phyloP scores from a whole-genome alignment of 1,140 invertebrate species.

The Arion vulgaris region DNA sequence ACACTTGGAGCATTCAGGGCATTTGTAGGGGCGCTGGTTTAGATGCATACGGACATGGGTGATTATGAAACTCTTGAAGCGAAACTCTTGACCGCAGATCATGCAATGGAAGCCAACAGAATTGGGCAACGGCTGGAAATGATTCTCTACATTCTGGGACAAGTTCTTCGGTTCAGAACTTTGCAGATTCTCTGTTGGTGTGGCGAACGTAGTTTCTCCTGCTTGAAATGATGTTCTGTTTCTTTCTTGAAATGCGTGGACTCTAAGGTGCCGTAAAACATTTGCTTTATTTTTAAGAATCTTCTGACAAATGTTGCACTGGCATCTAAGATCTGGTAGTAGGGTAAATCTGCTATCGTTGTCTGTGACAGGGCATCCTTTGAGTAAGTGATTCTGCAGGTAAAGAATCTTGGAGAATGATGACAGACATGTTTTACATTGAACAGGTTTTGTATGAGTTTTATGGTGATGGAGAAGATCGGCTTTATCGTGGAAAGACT shows the following conservation, averaged over 20 bases:
- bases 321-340: constrained; percentile 17
- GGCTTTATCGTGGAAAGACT: constrained; percentile 24
- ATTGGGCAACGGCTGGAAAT: constrained; percentile 20
- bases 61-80: constrained; percentile 35
- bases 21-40: constrained; percentile 28
- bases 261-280: constrained; percentile 21
- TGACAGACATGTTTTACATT: constrained; percentile 16
- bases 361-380: constrained; percentile 20
- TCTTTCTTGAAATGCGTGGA: constrained; percentile 30
- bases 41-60: constrained; percentile 37
- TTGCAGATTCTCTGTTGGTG: not conserved
- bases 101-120: constrained; percentile 29
- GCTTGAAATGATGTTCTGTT: not conserved
- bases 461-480: constrained; percentile 35
- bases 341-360: constrained; percentile 26
- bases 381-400: constrained; percentile 29
- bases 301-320: constrained; percentile 34
- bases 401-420: constrained; percentile 31
- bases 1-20: constrained; percentile 15
- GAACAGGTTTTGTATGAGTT: constrained; percentile 36
- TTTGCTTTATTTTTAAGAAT: constrained; percentile 31
- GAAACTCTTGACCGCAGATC: constrained; percentile 29
- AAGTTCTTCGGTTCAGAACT: not conserved
- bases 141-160: constrained; percentile 23
- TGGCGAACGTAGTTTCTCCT: not conserved